Percentiles rank a stretch among this genome's conserved stretches.
phyloP scores from a whole-genome alignment of 2,113 vertebrate genomes.

The Xiphias gladius region DNA sequence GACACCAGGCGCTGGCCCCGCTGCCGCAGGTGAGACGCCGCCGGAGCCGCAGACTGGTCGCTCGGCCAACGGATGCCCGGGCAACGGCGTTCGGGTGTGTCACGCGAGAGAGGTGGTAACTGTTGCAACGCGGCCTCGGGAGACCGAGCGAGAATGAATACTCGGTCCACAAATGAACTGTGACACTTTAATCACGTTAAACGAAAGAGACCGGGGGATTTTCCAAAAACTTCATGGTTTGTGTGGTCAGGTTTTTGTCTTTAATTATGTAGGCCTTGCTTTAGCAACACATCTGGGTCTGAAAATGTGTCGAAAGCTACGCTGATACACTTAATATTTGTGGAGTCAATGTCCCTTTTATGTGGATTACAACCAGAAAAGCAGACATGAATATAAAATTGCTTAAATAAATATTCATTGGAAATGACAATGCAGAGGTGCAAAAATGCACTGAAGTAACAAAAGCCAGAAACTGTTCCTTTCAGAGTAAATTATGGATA shows the following conservation, averaged over 20 bases:
- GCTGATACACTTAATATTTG: too few species aligned
- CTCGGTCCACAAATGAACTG: conserved; percentile 1
- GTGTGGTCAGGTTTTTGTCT: background rate
- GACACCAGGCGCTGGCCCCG: conserved; percentile 5
- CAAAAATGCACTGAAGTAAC: too few species aligned
- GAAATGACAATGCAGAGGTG: too few species aligned
- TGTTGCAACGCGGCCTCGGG: background rate
- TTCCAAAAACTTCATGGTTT: background rate
- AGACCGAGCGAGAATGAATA: background rate
- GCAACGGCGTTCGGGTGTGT: conserved; percentile 55
- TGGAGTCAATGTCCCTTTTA: too few species aligned
- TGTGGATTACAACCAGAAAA: too few species aligned
- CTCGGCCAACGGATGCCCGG: conserved; percentile 57
- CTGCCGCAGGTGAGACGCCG: conserved; percentile 36
- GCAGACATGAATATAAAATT: too few species aligned
- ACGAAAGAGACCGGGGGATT: background rate
- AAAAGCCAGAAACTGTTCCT: too few species aligned
- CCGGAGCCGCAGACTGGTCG: conserved; percentile 36
- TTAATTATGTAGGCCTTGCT: background rate
- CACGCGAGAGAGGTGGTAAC: conserved; percentile 1
- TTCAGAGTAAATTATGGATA: too few species aligned
- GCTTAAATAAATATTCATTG: too few species aligned
- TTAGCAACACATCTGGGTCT: too few species aligned
- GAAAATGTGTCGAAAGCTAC: too few species aligned
- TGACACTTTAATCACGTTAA: background rate